Base-by-base conservation (phyloP, 2,888 invertebrate genomes). In the Sarcophaga subvicina region DNA sequence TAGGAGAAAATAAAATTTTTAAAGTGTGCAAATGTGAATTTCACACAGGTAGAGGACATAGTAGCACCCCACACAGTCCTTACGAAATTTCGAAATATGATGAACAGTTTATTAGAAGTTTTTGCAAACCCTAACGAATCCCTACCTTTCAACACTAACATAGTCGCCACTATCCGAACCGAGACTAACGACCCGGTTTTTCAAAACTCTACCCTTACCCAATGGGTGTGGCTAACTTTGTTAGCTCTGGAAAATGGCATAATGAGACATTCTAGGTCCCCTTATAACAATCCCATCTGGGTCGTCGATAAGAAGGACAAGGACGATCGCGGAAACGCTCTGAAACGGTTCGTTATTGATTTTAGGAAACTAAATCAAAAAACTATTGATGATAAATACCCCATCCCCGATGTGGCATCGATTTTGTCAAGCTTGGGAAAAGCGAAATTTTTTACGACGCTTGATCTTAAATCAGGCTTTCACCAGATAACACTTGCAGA, bases 21-120 rank as follows among this genome's bases (percentile, higher is more conserved):
- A 37, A 84, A 81, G 82, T 83, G 82, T 62, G 77, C 54, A 47
- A 82, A 81, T 63, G 84, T 86, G 59, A 88, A 85, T 76, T 83
- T 83, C 64, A 63, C 64, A 67, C 70, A 73, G 75, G 62, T 87
- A 64, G 72, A 88, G 54, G 63, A 86, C n/a, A 86, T 20, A 20
- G 20, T 20, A 20, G 20, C 1, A 20, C 72, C 76, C 14, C 37
- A 59, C 17, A 49, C 60, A 22, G 49, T 62, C 47, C 11, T 47
- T 22, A 25, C 37, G 8, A 27, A 73, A 49, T 84, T 84, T 63
- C 64, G 17, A 11, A 54, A 64, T 10, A 64, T 84, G 22, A 80
- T 81, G 3, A 78, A 20, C n/a, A 71, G 14, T 0, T 17, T 37
- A 62, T 27, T 63, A 27, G 62, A 49, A 14, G 77, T 83, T 45